Conservation (phyloP, 2,888 invertebrate species). For the Diarsia mendica region DNA sequence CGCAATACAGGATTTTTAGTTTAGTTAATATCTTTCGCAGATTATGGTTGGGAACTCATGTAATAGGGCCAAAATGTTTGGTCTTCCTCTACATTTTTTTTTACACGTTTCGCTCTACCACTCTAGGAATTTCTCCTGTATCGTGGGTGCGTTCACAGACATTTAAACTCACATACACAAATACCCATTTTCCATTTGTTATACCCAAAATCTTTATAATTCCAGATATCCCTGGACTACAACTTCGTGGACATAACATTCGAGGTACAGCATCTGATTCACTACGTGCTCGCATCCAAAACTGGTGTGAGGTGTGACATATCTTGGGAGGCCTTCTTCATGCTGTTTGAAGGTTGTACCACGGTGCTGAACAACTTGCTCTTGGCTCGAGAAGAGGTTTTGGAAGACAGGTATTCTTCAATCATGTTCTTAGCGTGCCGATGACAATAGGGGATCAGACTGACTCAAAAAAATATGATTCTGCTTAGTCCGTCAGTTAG, state of each 20-base stretch:
- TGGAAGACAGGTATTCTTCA: conserved; percentile 88
- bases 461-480: no score
- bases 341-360: conserved; percentile 77
- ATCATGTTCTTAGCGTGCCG: no score
- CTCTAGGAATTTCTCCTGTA: no score
- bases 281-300: conserved; percentile 74
- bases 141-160: no score
- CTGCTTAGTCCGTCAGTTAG: no score
- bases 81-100: no score
- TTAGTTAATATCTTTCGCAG: background rate
- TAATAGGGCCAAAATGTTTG: no score
- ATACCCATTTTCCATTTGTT: background rate
- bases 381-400: conserved; percentile 82
- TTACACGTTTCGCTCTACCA: no score
- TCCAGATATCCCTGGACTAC: conserved; percentile 85
- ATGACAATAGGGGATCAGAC: no score
- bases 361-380: conserved; percentile 80
- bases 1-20: background rate
- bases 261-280: conserved; percentile 79
- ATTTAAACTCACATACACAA: no score
- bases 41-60: no score
- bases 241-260: conserved; percentile 85
- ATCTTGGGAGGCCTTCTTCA: conserved; percentile 78
- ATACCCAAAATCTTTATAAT: background rate
- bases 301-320: conserved; percentile 72